phyloP scores from a whole-genome alignment of 2,113 vertebrate species.

The Oncorhynchus mykiss region DNA sequence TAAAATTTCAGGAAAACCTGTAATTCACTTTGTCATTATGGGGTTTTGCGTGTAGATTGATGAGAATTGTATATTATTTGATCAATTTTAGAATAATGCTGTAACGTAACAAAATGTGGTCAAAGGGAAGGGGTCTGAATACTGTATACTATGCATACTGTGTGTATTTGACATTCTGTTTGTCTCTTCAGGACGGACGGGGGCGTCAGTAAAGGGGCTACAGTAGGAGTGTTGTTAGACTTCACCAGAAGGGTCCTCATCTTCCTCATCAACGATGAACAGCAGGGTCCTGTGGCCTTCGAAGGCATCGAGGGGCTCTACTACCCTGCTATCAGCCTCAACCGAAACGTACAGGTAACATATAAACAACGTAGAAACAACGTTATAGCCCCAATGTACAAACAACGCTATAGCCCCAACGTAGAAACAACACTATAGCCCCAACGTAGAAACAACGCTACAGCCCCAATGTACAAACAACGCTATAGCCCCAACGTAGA shows the following conservation, averaged over 20 bases:
- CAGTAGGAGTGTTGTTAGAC: slow-evolving; percentile 90
- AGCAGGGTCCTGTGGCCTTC: slow-evolving; percentile 95
- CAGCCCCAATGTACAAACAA: too few species aligned
- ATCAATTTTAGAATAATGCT: too few species aligned
- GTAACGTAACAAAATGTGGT: too few species aligned
- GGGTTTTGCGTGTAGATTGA: too few species aligned
- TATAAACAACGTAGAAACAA: not conserved
- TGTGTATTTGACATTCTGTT: not conserved
- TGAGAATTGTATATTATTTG: too few species aligned
- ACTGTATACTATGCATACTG: not conserved
- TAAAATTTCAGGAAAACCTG: too few species aligned
- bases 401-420: not conserved
- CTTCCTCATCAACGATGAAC: slow-evolving; percentile 97
- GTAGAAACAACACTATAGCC: too few species aligned
- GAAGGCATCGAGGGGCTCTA: slow-evolving; percentile 90
- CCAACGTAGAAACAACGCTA: not conserved
- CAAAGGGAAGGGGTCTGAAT: too few species aligned
- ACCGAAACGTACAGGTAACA: slow-evolving; percentile 94
- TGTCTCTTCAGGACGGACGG: slow-evolving; percentile 84
- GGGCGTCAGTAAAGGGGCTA: slow-evolving; percentile 90
- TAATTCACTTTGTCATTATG: too few species aligned
- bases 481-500: too few species aligned
- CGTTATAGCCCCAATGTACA: not conserved
- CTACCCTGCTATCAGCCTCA: slow-evolving; percentile 95
- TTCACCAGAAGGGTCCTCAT: slow-evolving; percentile 87